Conservation (phyloP, 2,113 vertebrate genomes). For the Takifugu bimaculatus region DNA sequence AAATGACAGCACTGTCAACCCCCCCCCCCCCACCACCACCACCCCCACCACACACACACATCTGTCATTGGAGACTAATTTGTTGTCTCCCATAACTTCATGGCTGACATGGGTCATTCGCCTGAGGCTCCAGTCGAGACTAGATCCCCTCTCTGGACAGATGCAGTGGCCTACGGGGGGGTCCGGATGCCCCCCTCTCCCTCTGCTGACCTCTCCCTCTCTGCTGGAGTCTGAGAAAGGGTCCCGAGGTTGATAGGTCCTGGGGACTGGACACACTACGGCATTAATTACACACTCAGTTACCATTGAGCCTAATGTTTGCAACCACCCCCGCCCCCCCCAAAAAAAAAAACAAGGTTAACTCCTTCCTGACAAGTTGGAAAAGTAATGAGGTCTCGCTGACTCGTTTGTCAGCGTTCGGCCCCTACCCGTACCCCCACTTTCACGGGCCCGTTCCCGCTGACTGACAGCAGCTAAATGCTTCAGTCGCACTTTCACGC, state of each 20-base stretch:
- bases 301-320: constrained; percentile 84
- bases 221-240: constrained; percentile 84
- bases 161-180: constrained; percentile 66
- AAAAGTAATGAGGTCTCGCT: constrained; percentile 69
- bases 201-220: constrained; percentile 74
- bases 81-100: constrained; percentile 71
- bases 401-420: constrained; percentile 64
- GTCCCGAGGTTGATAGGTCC: constrained; percentile 78
- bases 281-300: constrained; percentile 95
- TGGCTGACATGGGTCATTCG: constrained; percentile 84
- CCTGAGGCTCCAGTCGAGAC: constrained; percentile 61
- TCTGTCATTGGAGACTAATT: constrained; percentile 65
- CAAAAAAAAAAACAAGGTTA: constrained; percentile 53
- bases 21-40: constrained; percentile 37
- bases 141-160: constrained; percentile 63
- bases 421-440: constrained; percentile 5
- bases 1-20: constrained; percentile 51
- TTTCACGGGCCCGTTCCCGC: constrained; percentile 45
- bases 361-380: constrained; percentile 78
- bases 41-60: constrained; percentile 60
- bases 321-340: constrained; percentile 38
- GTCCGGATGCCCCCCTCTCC: constrained; percentile 68
- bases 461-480: constrained; percentile 59
- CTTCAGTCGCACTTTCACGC: constrained; percentile 30
- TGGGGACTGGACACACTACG: constrained; percentile 85